A percentile compares a stretch with the other conserved stretches of the same genome.
Conservation (phyloP, 1,140 invertebrate genomes). For the Macrotrachela quadricornifera region DNA sequence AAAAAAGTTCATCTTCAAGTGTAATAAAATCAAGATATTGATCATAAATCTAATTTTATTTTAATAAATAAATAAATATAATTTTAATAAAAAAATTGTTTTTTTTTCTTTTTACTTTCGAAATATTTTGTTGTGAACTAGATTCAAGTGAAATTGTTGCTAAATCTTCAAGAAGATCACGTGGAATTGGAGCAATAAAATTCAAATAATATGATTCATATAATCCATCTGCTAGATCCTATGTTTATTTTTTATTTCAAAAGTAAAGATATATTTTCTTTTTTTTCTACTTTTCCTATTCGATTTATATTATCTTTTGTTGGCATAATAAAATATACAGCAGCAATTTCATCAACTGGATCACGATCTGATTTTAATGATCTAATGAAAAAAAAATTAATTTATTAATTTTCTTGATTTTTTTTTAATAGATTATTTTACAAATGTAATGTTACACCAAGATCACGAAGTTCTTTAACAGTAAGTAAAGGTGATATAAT, state of each 20-base stretch:
- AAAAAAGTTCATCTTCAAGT: constrained; percentile 89
- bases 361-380: constrained; percentile 76
- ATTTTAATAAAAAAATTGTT: no score
- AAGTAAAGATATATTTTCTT: constrained; percentile 2
- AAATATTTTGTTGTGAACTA: constrained; percentile 51
- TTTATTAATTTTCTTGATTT: neutral
- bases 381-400: constrained; percentile 9
- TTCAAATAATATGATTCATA: constrained; percentile 93
- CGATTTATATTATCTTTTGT: constrained; percentile 82
- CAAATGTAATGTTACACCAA: constrained; percentile 90
- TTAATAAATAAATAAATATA: no score
- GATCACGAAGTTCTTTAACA: constrained; percentile 76
- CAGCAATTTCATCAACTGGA: constrained; percentile 86
- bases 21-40: constrained; percentile 97
- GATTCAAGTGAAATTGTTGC: constrained; percentile 68
- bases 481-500: constrained; percentile 90
- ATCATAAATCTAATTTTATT: constrained; percentile 63
- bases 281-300: constrained; percentile 71
- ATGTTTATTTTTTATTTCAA: neutral
- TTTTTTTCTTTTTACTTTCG: constrained; percentile 45
- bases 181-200: constrained; percentile 82
- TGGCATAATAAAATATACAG: constrained; percentile 93
- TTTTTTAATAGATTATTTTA: constrained; percentile 32
- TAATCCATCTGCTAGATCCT: constrained; percentile 55
- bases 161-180: constrained; percentile 82